Evolutionary conservation across 2,113 vertebrate genomes (phyloP), one percentile per base, ranked within the genome.

Genomic region (Collichthys lucidus): DNA sequence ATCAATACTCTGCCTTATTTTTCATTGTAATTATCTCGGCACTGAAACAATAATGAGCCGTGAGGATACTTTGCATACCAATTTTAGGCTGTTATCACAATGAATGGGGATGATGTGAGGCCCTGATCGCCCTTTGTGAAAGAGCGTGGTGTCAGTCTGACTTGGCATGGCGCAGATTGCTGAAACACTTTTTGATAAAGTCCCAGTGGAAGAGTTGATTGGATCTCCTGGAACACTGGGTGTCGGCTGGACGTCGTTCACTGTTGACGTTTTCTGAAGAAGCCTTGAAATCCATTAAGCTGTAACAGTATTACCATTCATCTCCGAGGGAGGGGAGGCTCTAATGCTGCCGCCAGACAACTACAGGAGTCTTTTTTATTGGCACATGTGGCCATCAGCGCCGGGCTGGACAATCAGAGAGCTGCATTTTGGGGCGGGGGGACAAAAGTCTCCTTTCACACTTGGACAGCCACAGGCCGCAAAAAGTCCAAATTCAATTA

Each of bases 401-500:
- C 62, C 2, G 29, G 12, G 60, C 62, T 47, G 85, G 86, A 89
- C 71, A 68, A 82, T 91, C 83, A 83, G 0, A 72, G 66, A 79
- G 76, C 35, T 70, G 61, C 81, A 76, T 91, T 89, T 86, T 16
- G n/a, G 42, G 26, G n/a, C 35, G 91, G 26, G n/a, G 42, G 91
- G 77, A 92, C 91, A 93, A 91, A 89, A 91, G 86, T 88, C 79
- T 86, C 88, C 77, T 92, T 92, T 93, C 90, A 94, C 91, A 90
- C 89, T 83, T 70, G 76, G 87, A 90, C 82, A 82, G 73, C 86
- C 79, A 73, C 49, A 11, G 80, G 89, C 81, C n/a, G 29, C 56
- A 78, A 89, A 82, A 92, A 88, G 82, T 88, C 90, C 67, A 85
- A 94, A 94, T 91, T 93, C 91, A 92, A 95, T 95, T 95, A 93